Evolutionary conservation across 2,113 vertebrate species (phyloP).

Genomic region (Leuciscus idus): DNA sequence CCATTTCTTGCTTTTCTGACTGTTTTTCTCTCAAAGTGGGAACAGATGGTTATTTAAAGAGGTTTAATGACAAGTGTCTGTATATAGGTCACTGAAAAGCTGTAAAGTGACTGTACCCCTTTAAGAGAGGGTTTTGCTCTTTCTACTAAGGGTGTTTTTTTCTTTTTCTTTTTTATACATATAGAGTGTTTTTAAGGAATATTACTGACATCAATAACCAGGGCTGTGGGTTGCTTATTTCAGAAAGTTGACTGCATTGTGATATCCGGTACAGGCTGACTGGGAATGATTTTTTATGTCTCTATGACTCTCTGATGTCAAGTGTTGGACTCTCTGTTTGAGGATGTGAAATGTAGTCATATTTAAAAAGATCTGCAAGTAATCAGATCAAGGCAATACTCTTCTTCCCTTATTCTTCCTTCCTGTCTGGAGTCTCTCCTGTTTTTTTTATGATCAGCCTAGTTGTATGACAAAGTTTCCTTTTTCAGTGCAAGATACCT

Average conservation of each 20-base stretch:
- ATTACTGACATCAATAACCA: conserved; percentile 60
- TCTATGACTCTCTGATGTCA: conserved; percentile 61
- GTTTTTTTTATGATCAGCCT: conserved; percentile 58
- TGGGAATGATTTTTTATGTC: conserved; percentile 57
- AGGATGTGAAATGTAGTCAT: conserved; percentile 64
- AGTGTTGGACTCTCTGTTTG: conserved; percentile 57
- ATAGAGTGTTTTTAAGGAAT: conserved; percentile 71
- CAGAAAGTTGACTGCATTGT: conserved; percentile 26
- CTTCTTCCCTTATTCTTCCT: conserved; percentile 43
- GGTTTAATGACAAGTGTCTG: conserved; percentile 12
- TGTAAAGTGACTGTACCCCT: conserved; percentile 48
- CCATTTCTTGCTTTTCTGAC: conserved; percentile 15
- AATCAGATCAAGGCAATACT: conserved; percentile 66
- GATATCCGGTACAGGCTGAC: conserved; percentile 47
- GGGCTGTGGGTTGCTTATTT: conserved; percentile 47
- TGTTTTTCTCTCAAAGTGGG: neutral
- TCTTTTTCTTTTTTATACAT: conserved; percentile 58
- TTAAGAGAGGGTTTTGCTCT: conserved; percentile 55
- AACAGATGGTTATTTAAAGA: conserved; percentile 13
- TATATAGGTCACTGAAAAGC: conserved; percentile 14
- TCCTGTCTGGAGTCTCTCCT: conserved; percentile 56
- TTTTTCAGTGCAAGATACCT: conserved; percentile 59
- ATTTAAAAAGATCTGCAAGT: conserved; percentile 68
- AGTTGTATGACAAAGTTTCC: conserved; percentile 60
- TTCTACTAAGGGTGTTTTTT: conserved; percentile 59